These are phyloP conservation scores for Tretioscincus oriximinensis DNA, from an alignment of 2,113 vertebrate genomes.

Conservation along the genomic window DNA sequence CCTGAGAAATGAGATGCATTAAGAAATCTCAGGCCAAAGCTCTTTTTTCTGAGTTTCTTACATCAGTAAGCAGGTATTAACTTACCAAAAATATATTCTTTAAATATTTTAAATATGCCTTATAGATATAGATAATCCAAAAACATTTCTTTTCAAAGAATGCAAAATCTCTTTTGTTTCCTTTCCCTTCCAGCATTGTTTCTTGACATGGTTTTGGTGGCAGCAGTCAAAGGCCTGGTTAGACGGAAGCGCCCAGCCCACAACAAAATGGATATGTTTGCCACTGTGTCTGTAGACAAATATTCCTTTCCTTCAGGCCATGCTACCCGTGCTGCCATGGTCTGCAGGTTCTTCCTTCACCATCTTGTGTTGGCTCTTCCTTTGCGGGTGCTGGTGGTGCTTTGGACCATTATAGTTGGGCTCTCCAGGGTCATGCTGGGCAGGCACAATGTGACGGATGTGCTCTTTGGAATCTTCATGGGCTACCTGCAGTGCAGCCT, in stretches of 20 bases:
- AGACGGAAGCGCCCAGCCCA: slow-evolving; percentile 87
- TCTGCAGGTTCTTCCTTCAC: slow-evolving; percentile 88
- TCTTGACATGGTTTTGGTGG: slow-evolving; percentile 88
- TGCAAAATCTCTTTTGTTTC: background rate
- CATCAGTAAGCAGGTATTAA: background rate
- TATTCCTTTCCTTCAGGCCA: slow-evolving; percentile 98
- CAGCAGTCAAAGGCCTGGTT: slow-evolving; percentile 85
- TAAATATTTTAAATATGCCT: too few relatives aligned
- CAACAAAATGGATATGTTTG: slow-evolving; percentile 98
- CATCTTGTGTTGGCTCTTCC: slow-evolving; percentile 92
- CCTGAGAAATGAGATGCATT: background rate
- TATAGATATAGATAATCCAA: too few relatives aligned
- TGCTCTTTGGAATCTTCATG: slow-evolving; percentile 89
- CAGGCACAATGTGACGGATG: slow-evolving; percentile 94
- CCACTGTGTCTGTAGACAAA: slow-evolving; percentile 92
- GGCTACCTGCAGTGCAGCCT: slow-evolving; percentile 91
- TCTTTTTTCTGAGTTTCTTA: background rate
- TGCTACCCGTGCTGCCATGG: slow-evolving; percentile 90
- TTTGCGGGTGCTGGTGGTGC: slow-evolving; percentile 85
- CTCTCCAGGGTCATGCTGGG: slow-evolving; percentile 93
- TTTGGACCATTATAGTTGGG: slow-evolving; percentile 88
- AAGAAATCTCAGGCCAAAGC: background rate
- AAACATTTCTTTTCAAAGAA: background rate
- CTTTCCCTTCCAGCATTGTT: slow-evolving; percentile 78
- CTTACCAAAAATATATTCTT: background rate